Evolutionary conservation across 2,113 vertebrate species (phyloP), one percentile per base, ranked within the genome.

Genomic region (Chinchilla lanigera): DNA sequence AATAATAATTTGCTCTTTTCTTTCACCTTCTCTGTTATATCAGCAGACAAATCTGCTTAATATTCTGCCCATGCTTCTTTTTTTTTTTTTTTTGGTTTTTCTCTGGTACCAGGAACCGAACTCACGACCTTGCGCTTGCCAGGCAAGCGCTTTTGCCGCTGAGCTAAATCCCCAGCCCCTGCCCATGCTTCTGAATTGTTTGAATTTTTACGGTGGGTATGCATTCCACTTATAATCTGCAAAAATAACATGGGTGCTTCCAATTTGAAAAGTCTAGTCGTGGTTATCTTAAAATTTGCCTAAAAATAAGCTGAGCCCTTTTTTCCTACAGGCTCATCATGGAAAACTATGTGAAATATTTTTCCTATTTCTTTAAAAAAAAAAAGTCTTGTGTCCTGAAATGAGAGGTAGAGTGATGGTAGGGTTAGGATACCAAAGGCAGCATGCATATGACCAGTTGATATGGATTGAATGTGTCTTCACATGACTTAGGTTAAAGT

Each of bases 191-290:
- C 63, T 50, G 54, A 93, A 82, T 86, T 82, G n/a, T 26, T 56
- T 50, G 75, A 69, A 93, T 83, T 93, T 90, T 90, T 90, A 78
- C 44, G 44, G 22, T 81, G 30, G 13, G 9, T 61, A 61, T 83
- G 35, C 58, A 75, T 87, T 87, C 16, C 67, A 77, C 13, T 97
- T 83, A 58, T 4, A 83, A 90, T 90, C 65, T 90, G 16, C 41
- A 95, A 95, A 95, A 93, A 67, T 77, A 90, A 83, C 93, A 93
- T 35, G 58, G 17, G 38, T 50, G 50, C 67, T 93, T 78, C 35
- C 20, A 93, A 47, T 83, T 52, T 65, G 30, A 86, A 93, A 95
- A 67, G 61, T 80, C 16, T 87, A 69, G n/a, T 44, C 24, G 16
- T 69, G 44, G 16, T 61, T 78, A 88, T 69, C 52, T 87, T 78